Evolutionary conservation across 2,888 invertebrate genomes (phyloP).

Genomic region (Seladonia tumulorum): DNA sequence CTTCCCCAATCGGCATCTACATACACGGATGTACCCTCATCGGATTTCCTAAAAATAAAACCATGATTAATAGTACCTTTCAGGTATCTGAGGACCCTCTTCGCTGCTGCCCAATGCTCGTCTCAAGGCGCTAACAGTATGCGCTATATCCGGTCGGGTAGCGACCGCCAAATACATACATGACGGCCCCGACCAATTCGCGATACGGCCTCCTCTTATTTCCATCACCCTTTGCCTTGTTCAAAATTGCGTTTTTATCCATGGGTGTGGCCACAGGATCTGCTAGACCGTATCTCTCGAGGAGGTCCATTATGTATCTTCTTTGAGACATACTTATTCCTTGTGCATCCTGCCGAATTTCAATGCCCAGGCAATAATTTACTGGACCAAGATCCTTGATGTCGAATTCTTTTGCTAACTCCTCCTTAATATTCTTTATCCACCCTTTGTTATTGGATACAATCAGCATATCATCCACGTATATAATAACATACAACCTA

Average conservation of each 20-base stretch:
- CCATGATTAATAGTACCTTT: conserved; percentile 7
- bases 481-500: not conserved
- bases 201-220: conserved; percentile 41
- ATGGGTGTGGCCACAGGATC: conserved; percentile 53
- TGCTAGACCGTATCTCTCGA: conserved; percentile 31
- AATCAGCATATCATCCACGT: conserved; percentile 19
- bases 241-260: conserved; percentile 30
- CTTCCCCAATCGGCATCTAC: conserved; percentile 8
- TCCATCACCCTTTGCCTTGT: not conserved
- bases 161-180: conserved; percentile 43
- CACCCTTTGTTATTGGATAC: conserved; percentile 19
- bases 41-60: not conserved
- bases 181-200: conserved; percentile 34
- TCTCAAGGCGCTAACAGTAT: conserved; percentile 6
- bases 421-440: conserved; percentile 5
- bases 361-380: conserved; percentile 52
- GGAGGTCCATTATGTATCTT: conserved; percentile 18
- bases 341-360: conserved; percentile 21
- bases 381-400: conserved; percentile 51
- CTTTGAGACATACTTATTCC: conserved; percentile 40
- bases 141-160: conserved; percentile 38
- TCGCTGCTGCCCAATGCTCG: not conserved
- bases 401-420: conserved; percentile 37
- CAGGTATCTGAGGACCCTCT: not conserved
- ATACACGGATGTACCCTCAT: not conserved